phyloP scores from a whole-genome alignment of 2,797 vertebrate genomes.

The Nothura maculosa region DNA sequence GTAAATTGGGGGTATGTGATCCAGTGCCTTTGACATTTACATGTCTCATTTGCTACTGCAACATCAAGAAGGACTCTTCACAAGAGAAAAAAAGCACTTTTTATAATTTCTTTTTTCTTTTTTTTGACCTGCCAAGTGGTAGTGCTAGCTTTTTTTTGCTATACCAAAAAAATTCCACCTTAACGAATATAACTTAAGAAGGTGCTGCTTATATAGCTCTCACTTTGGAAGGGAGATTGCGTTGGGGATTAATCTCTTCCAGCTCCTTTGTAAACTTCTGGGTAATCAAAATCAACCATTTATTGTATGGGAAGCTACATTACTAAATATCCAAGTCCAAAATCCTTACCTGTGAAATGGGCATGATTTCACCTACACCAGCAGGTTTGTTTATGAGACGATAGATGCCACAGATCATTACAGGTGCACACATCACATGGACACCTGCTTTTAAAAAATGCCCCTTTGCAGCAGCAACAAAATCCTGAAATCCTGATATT shows the following conservation, averaged over 20 bases:
- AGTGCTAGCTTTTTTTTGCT: neutral
- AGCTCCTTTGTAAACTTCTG: neutral
- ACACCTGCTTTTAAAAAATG: neutral
- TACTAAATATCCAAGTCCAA: neutral
- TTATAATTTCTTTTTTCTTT: neutral
- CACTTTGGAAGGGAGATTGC: neutral
- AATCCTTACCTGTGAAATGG: constrained; percentile 30
- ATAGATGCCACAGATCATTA: constrained; percentile 6
- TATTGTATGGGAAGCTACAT: neutral
- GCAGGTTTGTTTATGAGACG: neutral
- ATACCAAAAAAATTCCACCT: neutral
- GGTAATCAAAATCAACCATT: neutral
- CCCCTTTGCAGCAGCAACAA: neutral
- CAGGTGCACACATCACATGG: neutral
- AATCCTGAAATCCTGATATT: neutral
- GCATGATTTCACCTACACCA: neutral
- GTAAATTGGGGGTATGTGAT: neutral
- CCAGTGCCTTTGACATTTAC: neutral
- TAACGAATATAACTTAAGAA: neutral
- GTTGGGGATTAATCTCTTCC: neutral
- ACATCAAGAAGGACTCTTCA: neutral
- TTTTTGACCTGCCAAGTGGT: neutral
- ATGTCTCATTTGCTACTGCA: neutral
- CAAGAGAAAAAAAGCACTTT: rapidly evolving
- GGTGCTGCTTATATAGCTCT: neutral